Evolutionary conservation across 2,113 vertebrate genomes (phyloP).

Genomic region (Gobio gobio): DNA sequence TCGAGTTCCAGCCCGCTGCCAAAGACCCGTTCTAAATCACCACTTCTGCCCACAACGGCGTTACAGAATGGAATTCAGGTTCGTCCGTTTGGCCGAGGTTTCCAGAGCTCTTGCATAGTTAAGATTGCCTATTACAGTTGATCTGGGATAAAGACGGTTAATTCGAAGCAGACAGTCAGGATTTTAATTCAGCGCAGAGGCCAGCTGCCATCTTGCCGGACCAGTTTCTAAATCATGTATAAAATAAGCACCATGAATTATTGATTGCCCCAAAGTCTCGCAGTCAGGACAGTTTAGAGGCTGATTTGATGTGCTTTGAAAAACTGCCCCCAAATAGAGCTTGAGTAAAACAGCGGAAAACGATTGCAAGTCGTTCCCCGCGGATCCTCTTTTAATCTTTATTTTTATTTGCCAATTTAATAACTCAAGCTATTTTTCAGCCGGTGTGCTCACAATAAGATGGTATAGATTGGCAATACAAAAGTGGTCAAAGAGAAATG

Average conservation of each 20-base stretch:
- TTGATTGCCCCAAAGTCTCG: slow-evolving; percentile 47
- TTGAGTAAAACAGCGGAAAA: slow-evolving; percentile 23
- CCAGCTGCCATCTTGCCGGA: slow-evolving; percentile 40
- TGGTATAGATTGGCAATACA: slow-evolving; percentile 59
- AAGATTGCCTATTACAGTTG: background rate
- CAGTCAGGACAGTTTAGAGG: slow-evolving; percentile 36
- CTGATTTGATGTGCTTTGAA: slow-evolving; percentile 44
- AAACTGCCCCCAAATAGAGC: slow-evolving; percentile 1
- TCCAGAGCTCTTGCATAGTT: background rate
- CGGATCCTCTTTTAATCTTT: slow-evolving; percentile 51
- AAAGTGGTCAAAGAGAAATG: slow-evolving; percentile 63
- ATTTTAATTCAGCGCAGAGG: background rate
- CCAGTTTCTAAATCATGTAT: slow-evolving; percentile 53
- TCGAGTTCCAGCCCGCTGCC: slow-evolving; percentile 36
- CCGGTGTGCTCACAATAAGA: slow-evolving; percentile 53
- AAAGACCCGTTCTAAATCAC: slow-evolving; percentile 53
- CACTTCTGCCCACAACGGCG: slow-evolving; percentile 2
- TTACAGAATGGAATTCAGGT: slow-evolving; percentile 28
- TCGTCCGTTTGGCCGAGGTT: background rate
- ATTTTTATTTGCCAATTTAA: slow-evolving; percentile 63
- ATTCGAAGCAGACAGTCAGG: background rate
- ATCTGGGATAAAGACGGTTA: background rate
- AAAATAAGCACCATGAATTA: slow-evolving; percentile 59
- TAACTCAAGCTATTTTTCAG: slow-evolving; percentile 52
- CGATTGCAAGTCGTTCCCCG: background rate